A percentile compares a stretch with the other conserved stretches of the same genome.
Evolutionary conservation across 2,113 vertebrate species (phyloP).

Genomic region (Saguinus imperator): DNA sequence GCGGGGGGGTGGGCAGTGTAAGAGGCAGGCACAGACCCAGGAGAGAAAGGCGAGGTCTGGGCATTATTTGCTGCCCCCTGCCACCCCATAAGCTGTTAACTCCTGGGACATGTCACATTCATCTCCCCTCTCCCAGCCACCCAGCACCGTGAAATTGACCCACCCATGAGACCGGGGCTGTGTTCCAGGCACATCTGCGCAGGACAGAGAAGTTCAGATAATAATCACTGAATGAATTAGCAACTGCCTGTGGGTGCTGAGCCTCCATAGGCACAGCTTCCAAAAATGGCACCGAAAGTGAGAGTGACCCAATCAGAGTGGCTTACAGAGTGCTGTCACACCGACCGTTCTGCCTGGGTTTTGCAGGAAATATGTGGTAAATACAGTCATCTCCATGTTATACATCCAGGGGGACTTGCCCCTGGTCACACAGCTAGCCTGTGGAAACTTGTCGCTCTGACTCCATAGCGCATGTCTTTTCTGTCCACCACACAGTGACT

Average conservation of each 20-base stretch:
- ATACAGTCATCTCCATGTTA: fast-evolving
- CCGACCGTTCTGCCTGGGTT: neutral
- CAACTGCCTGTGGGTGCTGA: fast-evolving
- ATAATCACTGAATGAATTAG: fast-evolving
- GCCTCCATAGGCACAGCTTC: neutral
- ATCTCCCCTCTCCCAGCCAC: fast-evolving
- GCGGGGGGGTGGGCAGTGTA: neutral
- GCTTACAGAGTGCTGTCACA: fast-evolving
- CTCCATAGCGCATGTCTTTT: fast-evolving
- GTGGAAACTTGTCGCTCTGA: neutral
- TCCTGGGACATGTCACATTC: no score
- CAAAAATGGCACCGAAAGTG: neutral
- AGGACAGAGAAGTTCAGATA: neutral
- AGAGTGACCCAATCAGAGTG: fast-evolving
- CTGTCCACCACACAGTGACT: neutral
- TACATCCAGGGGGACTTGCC: neutral
- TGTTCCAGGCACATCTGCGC: fast-evolving
- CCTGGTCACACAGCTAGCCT: fast-evolving
- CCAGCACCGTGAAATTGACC: no score
- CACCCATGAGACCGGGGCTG: neutral
- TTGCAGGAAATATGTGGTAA: neutral
- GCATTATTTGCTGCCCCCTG: no score
- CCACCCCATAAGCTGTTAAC: neutral
- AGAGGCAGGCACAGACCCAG: neutral
- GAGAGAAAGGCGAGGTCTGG: fast-evolving